A percentile compares a stretch with the other conserved stretches of the same genome.
phyloP scores from a whole-genome alignment of 2,888 invertebrate species.

The Chymomyza caudatula region DNA sequence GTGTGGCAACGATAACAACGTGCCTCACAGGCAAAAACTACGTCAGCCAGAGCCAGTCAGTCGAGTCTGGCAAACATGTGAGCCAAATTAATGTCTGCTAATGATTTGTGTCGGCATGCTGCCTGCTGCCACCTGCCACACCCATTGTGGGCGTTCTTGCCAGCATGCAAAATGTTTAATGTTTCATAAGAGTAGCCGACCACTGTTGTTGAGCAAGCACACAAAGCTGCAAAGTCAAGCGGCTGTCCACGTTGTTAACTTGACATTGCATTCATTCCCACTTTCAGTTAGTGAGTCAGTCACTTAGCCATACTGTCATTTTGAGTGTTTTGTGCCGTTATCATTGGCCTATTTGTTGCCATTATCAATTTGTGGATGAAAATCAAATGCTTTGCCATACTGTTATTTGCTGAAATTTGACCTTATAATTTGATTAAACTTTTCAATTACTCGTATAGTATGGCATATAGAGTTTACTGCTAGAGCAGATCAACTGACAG shows the following conservation, averaged over 20 bases:
- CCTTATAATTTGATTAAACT: constrained; percentile 69
- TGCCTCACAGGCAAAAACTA: constrained; percentile 45
- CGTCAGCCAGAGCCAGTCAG: background rate
- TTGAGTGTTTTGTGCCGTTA: too few relatives aligned
- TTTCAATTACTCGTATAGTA: constrained; percentile 71
- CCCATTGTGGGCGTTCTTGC: constrained; percentile 4
- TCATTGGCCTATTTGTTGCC: too few relatives aligned
- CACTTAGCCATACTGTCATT: constrained; percentile 23
- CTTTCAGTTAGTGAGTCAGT: constrained; percentile 39
- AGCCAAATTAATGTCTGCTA: constrained; percentile 65
- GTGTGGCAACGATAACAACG: constrained; percentile 56
- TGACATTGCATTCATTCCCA: constrained; percentile 45
- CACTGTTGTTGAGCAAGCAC: background rate
- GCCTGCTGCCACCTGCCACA: background rate
- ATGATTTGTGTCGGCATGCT: constrained; percentile 61
- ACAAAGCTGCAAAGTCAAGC: constrained; percentile 2
- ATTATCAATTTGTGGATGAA: constrained; percentile 1
- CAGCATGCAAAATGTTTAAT: constrained; percentile 62
- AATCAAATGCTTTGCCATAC: constrained; percentile 14
- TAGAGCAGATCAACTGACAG: constrained; percentile 4
- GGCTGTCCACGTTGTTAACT: constrained; percentile 18
- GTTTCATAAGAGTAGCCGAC: constrained; percentile 58
- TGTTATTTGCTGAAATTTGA: constrained; percentile 66
- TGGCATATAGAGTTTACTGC: constrained; percentile 60
- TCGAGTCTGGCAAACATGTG: constrained; percentile 35